Base-by-base conservation (phyloP, 1,140 invertebrate genomes). In the Streblospio benedicti region DNA sequence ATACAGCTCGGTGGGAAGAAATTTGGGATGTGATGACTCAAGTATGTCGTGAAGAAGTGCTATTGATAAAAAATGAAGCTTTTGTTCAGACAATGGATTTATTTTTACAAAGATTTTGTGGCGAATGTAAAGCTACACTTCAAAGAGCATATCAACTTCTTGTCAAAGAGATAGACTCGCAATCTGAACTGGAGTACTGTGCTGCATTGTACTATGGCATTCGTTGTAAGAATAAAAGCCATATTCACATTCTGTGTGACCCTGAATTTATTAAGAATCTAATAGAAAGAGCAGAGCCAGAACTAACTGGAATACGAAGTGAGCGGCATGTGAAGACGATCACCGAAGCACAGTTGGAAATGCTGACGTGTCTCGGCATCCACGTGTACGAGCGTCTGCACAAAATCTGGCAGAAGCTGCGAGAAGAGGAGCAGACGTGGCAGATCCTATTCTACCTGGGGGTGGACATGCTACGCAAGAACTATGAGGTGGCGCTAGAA, bases 311-410 rank as follows among this genome's bases (percentile, higher is more conserved):
- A 62, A 72, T 85, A 65, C 81, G 86, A 64, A 83, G 90, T 57
- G 92, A 95, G 75, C 82, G 91, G 53, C 91, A 95, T 78, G 92
- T 91, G 0, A 95, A 94, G 79, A 94, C 91, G 6, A 75, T 94
- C 62, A 91, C 94, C 81, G 91, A 93, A 68, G 92, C 91, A 67
- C 92, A 96, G 79, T 91, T 94, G 77, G 91, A 96, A 80, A 91
- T 94, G 44, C 80, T 96, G 55, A 93, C 90, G 0, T 94, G 91
- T 75, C 82, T 94, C 47, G 91, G 91, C 14, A 87, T 94, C 75
- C 91, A 90, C 75, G 85, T 94, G 54, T 90, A 91, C 70, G 90
- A 93, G 72, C 80, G 90, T 47, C 80, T 96, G 16, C 87, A 92
- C 74, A 83, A 86, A 62, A 86, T 94, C 57, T 87, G 90, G 68